Percentiles rank a stretch among this genome's conserved stretches.
These are phyloP conservation scores for Hyperoodon ampullatus DNA, from an alignment of 2,113 vertebrate species.

Conservation along the genomic window DNA sequence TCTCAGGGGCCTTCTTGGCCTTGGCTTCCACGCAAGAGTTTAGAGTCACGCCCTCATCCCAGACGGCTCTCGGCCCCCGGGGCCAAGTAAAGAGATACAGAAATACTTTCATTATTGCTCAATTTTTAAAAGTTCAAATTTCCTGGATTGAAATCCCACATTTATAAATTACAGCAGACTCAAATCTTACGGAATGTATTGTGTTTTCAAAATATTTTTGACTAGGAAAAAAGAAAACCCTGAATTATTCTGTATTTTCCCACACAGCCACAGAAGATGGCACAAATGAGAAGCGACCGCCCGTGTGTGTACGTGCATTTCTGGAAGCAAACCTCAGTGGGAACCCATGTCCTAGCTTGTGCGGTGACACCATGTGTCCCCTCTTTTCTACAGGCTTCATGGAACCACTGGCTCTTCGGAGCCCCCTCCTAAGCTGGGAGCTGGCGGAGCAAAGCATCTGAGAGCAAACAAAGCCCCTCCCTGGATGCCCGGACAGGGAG, in stretches of 20 bases:
- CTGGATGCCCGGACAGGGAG: too few relatives aligned
- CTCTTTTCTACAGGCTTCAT: too few relatives aligned
- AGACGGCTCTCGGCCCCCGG: fast-evolving
- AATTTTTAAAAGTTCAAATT: neutral
- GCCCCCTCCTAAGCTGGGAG: neutral
- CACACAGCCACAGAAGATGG: neutral
- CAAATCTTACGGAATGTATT: neutral
- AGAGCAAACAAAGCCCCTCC: fast-evolving
- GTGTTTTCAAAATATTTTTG: neutral
- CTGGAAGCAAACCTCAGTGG: neutral
- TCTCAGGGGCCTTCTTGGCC: fast-evolving
- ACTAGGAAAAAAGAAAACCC: neutral
- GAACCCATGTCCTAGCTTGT: fast-evolving
- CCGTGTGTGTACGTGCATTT: fast-evolving
- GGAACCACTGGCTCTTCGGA: fast-evolving
- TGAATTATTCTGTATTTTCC: neutral
- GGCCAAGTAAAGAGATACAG: neutral
- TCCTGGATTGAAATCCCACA: neutral
- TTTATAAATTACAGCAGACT: neutral
- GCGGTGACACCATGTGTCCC: fast-evolving
- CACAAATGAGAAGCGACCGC: neutral
- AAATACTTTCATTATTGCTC: neutral
- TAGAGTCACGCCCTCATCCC: fast-evolving
- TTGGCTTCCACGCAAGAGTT: fast-evolving
- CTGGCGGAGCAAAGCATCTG: neutral